phyloP scores from a whole-genome alignment of 2,113 vertebrate species.

The Pelvicachromis taeniatus region DNA sequence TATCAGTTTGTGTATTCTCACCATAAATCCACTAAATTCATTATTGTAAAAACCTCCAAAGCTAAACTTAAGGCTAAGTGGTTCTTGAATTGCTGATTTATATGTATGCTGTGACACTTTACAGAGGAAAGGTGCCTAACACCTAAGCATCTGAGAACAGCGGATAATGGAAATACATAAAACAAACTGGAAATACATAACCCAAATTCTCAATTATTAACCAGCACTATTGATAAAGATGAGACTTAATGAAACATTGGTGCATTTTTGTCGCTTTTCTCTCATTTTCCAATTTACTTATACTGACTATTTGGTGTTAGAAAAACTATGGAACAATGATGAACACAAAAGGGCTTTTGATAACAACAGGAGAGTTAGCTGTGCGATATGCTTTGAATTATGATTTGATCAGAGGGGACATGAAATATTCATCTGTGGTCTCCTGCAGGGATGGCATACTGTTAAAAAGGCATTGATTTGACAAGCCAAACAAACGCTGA shows the following conservation, averaged over 20 bases:
- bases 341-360: conserved; percentile 9
- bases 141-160: neutral
- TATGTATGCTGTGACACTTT: neutral
- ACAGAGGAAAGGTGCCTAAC: neutral
- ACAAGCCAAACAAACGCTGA: conserved; percentile 74
- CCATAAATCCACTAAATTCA: conserved; percentile 11
- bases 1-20: conserved; percentile 7
- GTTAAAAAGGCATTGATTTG: conserved; percentile 74
- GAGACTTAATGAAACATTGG: neutral
- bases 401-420: conserved; percentile 53
- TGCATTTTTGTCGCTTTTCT: neutral
- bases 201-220: neutral
- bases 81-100: neutral
- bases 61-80: neutral
- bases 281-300: neutral
- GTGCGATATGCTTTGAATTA: conserved; percentile 41
- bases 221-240: neutral
- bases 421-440: conserved; percentile 71
- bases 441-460: conserved; percentile 53
- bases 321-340: neutral
- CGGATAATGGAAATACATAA: neutral
- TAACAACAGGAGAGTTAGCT: neutral
- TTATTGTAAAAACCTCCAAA: neutral
- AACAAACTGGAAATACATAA: neutral
- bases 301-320: neutral